Percentiles rank a stretch among this genome's conserved stretches.
Conservation (phyloP, 2,888 invertebrate genomes). For the Exephanes ischioxanthus region DNA sequence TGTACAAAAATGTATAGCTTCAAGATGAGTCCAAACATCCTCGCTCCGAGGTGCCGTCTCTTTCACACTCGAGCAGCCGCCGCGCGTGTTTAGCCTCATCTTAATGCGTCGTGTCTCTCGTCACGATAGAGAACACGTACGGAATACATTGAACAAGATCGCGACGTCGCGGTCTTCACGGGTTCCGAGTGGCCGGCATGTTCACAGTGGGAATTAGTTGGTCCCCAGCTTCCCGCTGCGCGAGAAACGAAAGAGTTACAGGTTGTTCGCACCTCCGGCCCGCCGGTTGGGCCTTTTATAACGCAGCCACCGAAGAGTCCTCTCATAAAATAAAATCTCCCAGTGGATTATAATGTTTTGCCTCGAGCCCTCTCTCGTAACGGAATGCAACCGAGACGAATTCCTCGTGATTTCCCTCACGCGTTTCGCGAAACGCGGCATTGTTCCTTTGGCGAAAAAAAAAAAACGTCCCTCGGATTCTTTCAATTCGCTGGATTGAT, state of each 20-base stretch:
- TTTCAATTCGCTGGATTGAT: constrained; percentile 22
- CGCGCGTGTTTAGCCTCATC: too few relatives aligned
- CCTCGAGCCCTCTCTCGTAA: constrained; percentile 70
- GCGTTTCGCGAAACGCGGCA: neutral
- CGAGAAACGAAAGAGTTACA: constrained; percentile 82
- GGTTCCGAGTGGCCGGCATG: constrained; percentile 44
- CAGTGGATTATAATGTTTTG: constrained; percentile 82
- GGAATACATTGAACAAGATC: neutral
- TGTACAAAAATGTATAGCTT: neutral
- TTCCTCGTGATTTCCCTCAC: constrained; percentile 19
- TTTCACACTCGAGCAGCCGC: too few relatives aligned
- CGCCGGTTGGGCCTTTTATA: constrained; percentile 51
- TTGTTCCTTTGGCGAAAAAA: constrained; percentile 12
- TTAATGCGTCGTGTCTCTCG: constrained; percentile 10
- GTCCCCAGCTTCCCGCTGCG: constrained; percentile 80
- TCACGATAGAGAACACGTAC: neutral
- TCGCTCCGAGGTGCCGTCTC: too few relatives aligned
- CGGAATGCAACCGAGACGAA: constrained; percentile 50
- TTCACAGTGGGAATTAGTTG: constrained; percentile 80
- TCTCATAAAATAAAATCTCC: constrained; percentile 82
- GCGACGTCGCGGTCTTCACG: constrained; percentile 17
- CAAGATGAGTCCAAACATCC: too few relatives aligned
- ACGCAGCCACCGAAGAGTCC: constrained; percentile 69
- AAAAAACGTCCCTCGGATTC: constrained; percentile 15
- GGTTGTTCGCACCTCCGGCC: constrained; percentile 83